Conservation (phyloP, 2,888 invertebrate genomes). For the Plagodis dolabraria region DNA sequence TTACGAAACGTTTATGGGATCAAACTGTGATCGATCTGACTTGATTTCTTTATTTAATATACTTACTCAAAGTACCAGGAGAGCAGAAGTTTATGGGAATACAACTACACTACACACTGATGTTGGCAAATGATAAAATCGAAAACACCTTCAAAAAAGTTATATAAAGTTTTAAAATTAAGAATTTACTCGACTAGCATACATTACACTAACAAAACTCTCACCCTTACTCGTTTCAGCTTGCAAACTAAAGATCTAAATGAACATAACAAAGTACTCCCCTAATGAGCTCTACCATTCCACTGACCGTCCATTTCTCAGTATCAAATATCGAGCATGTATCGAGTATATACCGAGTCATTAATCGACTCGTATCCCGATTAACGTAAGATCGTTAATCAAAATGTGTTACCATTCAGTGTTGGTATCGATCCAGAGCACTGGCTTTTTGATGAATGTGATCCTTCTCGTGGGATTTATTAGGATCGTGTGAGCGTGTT, state of each 20-base stretch:
- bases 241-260: conserved; percentile 12
- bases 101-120: too few relatives aligned
- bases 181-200: too few relatives aligned
- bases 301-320: conserved; percentile 39
- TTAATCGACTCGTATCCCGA: conserved; percentile 45
- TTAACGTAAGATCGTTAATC: conserved; percentile 52
- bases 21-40: too few relatives aligned
- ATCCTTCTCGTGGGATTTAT: conserved; percentile 23
- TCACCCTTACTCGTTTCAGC: neutral
- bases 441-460: conserved; percentile 37
- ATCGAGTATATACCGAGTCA: conserved; percentile 33
- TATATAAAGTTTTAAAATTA: too few relatives aligned
- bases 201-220: too few relatives aligned
- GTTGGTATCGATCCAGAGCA: conserved; percentile 33
- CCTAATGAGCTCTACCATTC: conserved; percentile 21
- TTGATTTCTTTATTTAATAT: too few relatives aligned
- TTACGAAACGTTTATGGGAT: too few relatives aligned
- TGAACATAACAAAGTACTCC: conserved; percentile 19
- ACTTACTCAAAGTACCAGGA: too few relatives aligned
- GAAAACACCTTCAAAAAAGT: too few relatives aligned
- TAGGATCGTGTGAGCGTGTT: conserved; percentile 21
- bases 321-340: conserved; percentile 41
- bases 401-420: conserved; percentile 44
- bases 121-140: too few relatives aligned
- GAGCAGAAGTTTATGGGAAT: too few relatives aligned